A percentile compares a stretch with the other conserved stretches of the same genome.
Evolutionary conservation across 2,888 invertebrate species (phyloP).

Genomic region (Incurvaria masculella): DNA sequence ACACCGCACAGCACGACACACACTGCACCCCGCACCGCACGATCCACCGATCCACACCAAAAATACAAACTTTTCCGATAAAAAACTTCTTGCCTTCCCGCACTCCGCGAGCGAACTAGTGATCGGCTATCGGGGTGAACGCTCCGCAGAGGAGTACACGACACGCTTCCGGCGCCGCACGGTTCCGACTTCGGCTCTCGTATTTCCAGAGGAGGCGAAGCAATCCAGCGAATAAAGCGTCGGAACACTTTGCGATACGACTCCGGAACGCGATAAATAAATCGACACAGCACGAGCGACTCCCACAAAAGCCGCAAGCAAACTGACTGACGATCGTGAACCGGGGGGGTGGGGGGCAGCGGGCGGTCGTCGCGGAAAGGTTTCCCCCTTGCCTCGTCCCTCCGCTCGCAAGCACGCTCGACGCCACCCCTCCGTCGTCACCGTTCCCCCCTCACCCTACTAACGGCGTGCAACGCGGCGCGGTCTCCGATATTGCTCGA

Average conservation of each 20-base stretch:
- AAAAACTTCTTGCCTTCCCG: too few species aligned
- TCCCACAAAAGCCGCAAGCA: constrained; percentile 29
- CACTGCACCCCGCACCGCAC: constrained; percentile 32
- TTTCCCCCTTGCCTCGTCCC: background rate
- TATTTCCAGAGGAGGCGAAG: background rate
- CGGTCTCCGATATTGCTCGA: constrained; percentile 26
- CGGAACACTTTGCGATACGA: background rate
- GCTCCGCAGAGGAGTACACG: background rate
- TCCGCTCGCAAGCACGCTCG: constrained; percentile 21
- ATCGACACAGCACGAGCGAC: constrained; percentile 22
- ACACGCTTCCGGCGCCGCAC: background rate
- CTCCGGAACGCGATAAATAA: background rate
- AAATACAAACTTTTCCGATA: background rate
- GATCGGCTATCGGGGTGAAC: background rate
- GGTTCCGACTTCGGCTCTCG: background rate
- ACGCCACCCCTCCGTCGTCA: constrained; percentile 25
- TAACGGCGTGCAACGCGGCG: too few species aligned
- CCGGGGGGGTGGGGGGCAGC: background rate
- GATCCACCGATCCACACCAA: constrained; percentile 26
- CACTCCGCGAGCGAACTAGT: background rate
- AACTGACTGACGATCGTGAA: constrained; percentile 28
- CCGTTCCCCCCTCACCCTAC: constrained; percentile 31
- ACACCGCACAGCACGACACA: constrained; percentile 30
- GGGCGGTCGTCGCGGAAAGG: background rate
- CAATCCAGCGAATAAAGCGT: background rate